Percentiles rank a stretch among this genome's conserved stretches.
Conservation (phyloP, 2,113 vertebrate genomes). For the Sinocyclocheilus rhinocerous region DNA sequence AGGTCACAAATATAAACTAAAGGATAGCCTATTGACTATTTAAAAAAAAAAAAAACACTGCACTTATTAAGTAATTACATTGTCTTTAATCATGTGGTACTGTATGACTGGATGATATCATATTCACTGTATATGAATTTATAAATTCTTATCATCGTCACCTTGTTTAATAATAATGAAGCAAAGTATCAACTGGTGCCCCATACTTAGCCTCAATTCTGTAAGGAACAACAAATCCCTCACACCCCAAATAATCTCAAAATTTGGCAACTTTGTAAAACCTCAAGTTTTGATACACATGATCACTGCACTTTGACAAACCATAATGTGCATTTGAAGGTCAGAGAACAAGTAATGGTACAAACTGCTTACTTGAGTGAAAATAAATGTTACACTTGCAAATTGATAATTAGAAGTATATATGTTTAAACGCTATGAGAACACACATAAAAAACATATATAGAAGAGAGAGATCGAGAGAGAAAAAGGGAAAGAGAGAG, state of each 20-base stretch:
- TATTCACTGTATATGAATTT: not conserved
- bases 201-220: not conserved
- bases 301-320: not conserved
- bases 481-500: not conserved
- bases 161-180: not conserved
- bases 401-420: not conserved
- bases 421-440: not conserved
- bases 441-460: not conserved
- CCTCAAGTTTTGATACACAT: not conserved
- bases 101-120: not conserved
- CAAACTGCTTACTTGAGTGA: not conserved
- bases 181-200: not conserved
- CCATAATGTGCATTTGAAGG: not conserved
- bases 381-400: not conserved
- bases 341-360: not conserved
- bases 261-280: conserved; percentile 6
- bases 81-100: not conserved
- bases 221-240: conserved; percentile 4
- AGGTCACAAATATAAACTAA: not conserved
- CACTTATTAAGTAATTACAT: not conserved
- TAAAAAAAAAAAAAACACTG: not conserved
- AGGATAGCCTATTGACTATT: not conserved
- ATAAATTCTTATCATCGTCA: not conserved
- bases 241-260: not conserved
- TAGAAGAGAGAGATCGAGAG: not conserved